Conservation (phyloP, 2,888 invertebrate species). For the Linyphia triangularis region DNA sequence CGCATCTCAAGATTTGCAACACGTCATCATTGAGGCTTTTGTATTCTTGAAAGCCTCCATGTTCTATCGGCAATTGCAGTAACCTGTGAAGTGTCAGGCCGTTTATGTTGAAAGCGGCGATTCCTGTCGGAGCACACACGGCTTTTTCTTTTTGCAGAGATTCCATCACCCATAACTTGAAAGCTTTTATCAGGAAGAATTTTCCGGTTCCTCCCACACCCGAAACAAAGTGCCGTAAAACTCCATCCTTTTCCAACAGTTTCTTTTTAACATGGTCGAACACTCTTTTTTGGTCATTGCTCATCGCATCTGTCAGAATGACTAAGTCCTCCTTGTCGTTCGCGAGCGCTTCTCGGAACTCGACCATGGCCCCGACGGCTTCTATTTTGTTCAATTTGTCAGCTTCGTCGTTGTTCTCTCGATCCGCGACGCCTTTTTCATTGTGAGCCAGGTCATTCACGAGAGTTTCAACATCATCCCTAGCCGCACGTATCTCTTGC, state of each 20-base stretch:
- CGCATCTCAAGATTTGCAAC: neutral
- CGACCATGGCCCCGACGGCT: neutral
- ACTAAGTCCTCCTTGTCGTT: neutral
- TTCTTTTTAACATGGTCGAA: neutral
- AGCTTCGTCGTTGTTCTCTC: neutral
- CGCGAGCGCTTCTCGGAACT: neutral
- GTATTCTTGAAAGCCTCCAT: constrained; percentile 4
- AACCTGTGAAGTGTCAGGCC: constrained; percentile 22
- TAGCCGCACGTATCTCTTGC: neutral
- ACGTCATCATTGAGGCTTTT: neutral
- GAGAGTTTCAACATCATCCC: neutral
- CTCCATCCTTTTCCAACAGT: neutral
- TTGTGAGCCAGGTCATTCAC: neutral
- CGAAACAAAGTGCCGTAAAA: constrained; percentile 14
- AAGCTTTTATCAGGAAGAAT: neutral
- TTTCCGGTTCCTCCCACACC: constrained; percentile 10
- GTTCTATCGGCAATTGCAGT: constrained; percentile 36
- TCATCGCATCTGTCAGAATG: neutral
- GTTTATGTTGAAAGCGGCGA: constrained; percentile 23
- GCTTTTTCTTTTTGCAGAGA: neutral
- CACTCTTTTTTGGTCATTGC: neutral
- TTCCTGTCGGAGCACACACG: constrained; percentile 20
- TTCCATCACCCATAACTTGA: neutral
- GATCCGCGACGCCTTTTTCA: neutral
- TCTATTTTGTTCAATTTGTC: neutral